Evolutionary conservation across 23 tunicate genomes (phyloP), one percentile per base, ranked within the genome.

Genomic region (Halocynthia roretzi): DNA sequence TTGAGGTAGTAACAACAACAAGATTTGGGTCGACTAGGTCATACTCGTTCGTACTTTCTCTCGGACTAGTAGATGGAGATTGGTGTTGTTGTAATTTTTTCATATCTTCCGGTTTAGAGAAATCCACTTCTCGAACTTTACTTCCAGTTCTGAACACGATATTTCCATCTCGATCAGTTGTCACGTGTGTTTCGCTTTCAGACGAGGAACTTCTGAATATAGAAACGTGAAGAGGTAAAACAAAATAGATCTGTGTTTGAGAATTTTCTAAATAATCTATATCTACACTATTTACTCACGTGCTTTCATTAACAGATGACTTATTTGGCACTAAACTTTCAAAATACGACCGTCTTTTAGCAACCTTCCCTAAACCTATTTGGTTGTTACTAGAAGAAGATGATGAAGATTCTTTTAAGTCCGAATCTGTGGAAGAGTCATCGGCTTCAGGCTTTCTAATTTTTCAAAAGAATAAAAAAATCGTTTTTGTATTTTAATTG

Each of bases 161-260:
- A 8, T n/a, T 74, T 14, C 78, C 78, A 9, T 74, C 78, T 74
- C 78, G n/a, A 6, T 74, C 78, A 31, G 78, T 74, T 6, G 78
- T 74, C 6, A 74, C 53, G 22, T 54, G 55, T 8, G 78, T 62
- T 74, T 54, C 56, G 21, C 56, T 48, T 40, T 8, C 8, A 51
- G 75, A 10, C 5, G 78, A 54, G 5, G 78, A 64, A 8, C 31
- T 65, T 65, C 70, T 65, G 6, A 20, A 15, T 0, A 65, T 20
- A 65, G 6, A 31, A 31, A 31, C 44, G 44, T 4, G 44, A 31
- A 31, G 44, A 31, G 44, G 44, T 31, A 31, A 31, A 0, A 31
- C 44, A 31, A 31, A 31, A 31, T 31, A 31, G 44, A 31, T 31
- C 44, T 31, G 44, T 31, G 44, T 31, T 31, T 31, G 44, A 31